A percentile compares a stretch with the other conserved stretches of the same genome.
These are phyloP conservation scores for Reticulitermes lucifugus DNA, from an alignment of 2,888 invertebrate genomes.

Conservation along the genomic window DNA sequence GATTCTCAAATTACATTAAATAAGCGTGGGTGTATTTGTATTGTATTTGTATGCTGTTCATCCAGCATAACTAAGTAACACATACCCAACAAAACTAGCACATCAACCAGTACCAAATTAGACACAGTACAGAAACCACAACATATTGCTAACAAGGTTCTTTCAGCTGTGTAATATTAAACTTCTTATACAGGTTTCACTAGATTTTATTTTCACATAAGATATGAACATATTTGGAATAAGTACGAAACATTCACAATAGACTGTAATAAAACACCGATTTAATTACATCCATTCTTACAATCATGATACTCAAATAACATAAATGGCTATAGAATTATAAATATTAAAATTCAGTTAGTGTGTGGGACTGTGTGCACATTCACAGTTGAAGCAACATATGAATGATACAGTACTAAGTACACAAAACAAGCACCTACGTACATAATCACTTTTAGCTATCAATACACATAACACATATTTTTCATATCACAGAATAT, in stretches of 20 bases:
- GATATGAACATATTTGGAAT: background rate
- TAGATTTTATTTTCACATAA: no score
- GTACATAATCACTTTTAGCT: background rate
- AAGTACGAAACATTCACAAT: background rate
- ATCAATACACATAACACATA: background rate
- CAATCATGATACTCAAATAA: background rate
- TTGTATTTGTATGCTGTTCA: no score
- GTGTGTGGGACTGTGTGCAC: background rate
- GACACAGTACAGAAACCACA: no score
- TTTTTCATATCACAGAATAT: conserved; percentile 3
- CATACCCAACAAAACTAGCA: no score
- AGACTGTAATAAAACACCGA: background rate
- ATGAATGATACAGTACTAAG: background rate
- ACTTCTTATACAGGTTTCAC: no score
- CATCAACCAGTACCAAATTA: no score
- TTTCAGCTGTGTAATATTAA: no score
- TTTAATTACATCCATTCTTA: background rate
- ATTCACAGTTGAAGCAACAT: background rate
- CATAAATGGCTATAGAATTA: background rate
- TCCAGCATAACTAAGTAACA: no score
- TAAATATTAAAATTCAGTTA: background rate
- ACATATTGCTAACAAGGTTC: no score
- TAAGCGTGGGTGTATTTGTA: no score
- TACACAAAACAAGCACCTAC: background rate
- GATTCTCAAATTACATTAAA: no score